Evolutionary conservation across 2,797 vertebrate genomes (phyloP).

Genomic region (Karalla daura): DNA sequence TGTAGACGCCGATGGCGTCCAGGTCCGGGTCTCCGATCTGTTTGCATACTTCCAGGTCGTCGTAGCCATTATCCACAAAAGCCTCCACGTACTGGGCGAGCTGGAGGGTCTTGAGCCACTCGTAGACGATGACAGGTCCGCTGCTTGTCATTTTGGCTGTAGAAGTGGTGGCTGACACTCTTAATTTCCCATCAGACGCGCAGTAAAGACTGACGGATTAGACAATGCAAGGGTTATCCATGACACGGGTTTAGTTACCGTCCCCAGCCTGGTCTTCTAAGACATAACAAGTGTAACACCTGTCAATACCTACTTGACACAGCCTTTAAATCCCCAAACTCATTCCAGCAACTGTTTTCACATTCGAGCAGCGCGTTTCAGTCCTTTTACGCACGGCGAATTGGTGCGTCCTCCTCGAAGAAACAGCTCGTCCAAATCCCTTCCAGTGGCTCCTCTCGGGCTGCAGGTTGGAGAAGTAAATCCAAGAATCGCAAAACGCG

Average conservation of each 20-base stretch:
- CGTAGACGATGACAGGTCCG: constrained; percentile 93
- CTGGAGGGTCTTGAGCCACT: constrained; percentile 96
- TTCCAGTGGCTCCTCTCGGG: constrained; percentile 4
- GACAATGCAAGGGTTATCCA: constrained; percentile 36
- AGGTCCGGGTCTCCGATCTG: constrained; percentile 98
- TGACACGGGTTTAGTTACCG: constrained; percentile 15
- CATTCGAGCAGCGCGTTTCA: constrained; percentile 15
- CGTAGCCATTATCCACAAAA: constrained; percentile 98
- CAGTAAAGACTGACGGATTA: constrained; percentile 19
- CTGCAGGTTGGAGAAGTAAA: constrained; percentile 11
- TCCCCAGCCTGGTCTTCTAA: not conserved
- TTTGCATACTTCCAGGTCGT: constrained; percentile 98
- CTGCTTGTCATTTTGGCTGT: constrained; percentile 86
- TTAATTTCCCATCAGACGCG: constrained; percentile 58
- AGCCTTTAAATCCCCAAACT: constrained; percentile 42
- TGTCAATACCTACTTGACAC: constrained; percentile 58
- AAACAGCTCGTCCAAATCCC: constrained; percentile 12
- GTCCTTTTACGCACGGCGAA: constrained; percentile 48
- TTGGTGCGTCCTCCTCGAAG: constrained; percentile 28
- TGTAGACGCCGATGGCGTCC: constrained; percentile 95
- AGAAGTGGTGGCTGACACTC: constrained; percentile 36
- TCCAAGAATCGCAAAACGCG: constrained; percentile 16
- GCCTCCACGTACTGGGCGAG: constrained; percentile 94
- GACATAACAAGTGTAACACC: constrained; percentile 45
- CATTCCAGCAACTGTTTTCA: constrained; percentile 12